phyloP scores from a whole-genome alignment of 2,888 invertebrate genomes.

The Ormyrus rosae region DNA sequence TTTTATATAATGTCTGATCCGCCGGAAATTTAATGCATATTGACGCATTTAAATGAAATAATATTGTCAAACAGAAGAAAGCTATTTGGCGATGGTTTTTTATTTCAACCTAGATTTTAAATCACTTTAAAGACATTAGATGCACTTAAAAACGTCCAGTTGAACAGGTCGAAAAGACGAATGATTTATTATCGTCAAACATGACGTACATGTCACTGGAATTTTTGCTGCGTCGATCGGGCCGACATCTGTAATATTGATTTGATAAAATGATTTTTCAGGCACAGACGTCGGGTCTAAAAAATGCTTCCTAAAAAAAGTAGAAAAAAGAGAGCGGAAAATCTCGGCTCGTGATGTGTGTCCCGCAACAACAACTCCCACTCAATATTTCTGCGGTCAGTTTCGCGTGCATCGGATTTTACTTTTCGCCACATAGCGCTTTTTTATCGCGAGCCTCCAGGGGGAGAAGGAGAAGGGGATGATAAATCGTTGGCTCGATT shows the following conservation, averaged over 20 bases:
- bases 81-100: too few species aligned
- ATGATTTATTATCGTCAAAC: constrained; percentile 22
- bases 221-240: not conserved
- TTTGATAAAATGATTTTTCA: constrained; percentile 15
- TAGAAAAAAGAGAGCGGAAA: not conserved
- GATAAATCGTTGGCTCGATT: constrained; percentile 50
- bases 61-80: too few species aligned
- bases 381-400: constrained; percentile 50
- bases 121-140: too few species aligned
- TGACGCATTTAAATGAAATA: not conserved
- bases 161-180: too few species aligned
- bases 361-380: not conserved
- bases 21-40: constrained; percentile 27
- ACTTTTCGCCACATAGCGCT: constrained; percentile 40
- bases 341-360: not conserved
- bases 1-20: constrained; percentile 13
- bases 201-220: not conserved
- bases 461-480: not conserved
- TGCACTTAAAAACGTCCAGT: too few species aligned
- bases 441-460: constrained; percentile 27
- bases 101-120: too few species aligned
- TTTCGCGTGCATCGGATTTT: constrained; percentile 43
- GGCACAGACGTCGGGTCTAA: not conserved
- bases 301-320: constrained; percentile 14
- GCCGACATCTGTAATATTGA: constrained; percentile 19